Percentiles rank a stretch among this genome's conserved stretches.
Evolutionary conservation across 2,888 invertebrate species (phyloP).

Genomic region (Microctonus aethiopoides): DNA sequence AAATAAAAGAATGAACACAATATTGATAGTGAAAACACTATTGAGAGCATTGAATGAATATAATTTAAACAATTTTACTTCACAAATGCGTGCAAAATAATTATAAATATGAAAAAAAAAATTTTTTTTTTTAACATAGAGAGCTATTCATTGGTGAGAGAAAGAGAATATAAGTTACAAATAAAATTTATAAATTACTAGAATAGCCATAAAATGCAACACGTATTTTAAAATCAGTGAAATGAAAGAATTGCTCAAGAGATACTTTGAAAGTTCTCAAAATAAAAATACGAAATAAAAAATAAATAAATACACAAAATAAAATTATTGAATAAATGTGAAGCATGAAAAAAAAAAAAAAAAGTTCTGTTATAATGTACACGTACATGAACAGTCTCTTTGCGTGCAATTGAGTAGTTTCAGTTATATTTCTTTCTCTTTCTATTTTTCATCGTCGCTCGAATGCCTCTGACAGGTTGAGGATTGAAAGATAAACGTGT

Average conservation of each 20-base stretch:
- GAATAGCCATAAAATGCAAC: too few relatives aligned
- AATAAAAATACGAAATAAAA: too few relatives aligned
- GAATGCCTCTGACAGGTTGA: constrained; percentile 23
- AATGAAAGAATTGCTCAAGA: background rate
- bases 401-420: constrained; percentile 16
- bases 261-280: background rate
- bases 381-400: background rate
- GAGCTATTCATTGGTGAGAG: background rate
- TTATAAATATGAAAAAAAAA: too few relatives aligned
- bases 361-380: constrained; percentile 9
- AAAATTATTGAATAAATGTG: too few relatives aligned
- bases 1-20: background rate
- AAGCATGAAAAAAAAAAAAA: background rate
- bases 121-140: background rate
- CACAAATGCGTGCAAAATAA: too few relatives aligned
- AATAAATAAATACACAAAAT: too few relatives aligned
- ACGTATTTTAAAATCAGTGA: background rate
- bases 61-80: too few relatives aligned
- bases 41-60: too few relatives aligned
- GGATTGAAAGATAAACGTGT: constrained; percentile 20
- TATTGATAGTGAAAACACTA: too few relatives aligned
- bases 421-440: constrained; percentile 6
- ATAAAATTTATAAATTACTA: too few relatives aligned
- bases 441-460: constrained; percentile 25
- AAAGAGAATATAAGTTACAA: too few relatives aligned